These are phyloP conservation scores for Pasiphila rectangulata DNA, from an alignment of 2,888 invertebrate genomes.

Conservation along the genomic window DNA sequence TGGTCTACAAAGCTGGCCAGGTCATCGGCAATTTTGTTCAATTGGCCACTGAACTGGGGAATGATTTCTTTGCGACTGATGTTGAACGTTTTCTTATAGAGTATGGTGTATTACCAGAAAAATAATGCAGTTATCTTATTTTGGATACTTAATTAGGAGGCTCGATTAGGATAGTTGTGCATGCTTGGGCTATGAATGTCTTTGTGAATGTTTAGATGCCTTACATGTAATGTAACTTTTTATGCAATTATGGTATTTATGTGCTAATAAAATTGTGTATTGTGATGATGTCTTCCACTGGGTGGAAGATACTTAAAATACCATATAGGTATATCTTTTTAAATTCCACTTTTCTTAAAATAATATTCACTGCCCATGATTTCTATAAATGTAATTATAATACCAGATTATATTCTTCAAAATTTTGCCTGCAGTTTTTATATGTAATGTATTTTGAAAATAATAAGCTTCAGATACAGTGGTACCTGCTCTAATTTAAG, in stretches of 20 bases:
- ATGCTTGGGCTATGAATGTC: slow-evolving; percentile 23
- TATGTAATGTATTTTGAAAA: neutral
- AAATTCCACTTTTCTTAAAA: no score
- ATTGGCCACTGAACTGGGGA: slow-evolving; percentile 91
- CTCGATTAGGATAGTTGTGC: slow-evolving; percentile 14
- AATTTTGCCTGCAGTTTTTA: neutral
- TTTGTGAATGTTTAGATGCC: slow-evolving; percentile 23
- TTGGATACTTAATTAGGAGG: slow-evolving; percentile 8
- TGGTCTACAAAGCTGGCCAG: slow-evolving; percentile 94
- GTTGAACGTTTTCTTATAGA: slow-evolving; percentile 95
- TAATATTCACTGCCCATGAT: slow-evolving; percentile 5
- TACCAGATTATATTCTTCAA: neutral
- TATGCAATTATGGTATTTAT: slow-evolving; percentile 1
- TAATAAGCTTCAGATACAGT: slow-evolving; percentile 5
- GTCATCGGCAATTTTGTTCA: slow-evolving; percentile 96
- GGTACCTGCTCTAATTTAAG: slow-evolving; percentile 14
- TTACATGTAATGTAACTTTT: slow-evolving; percentile 10
- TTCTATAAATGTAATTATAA: neutral
- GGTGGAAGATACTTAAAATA: no score
- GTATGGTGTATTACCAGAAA: slow-evolving; percentile 89
- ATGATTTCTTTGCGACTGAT: slow-evolving; percentile 94
- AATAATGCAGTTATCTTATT: slow-evolving; percentile 53
- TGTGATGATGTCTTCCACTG: no score
- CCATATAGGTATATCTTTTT: no score
- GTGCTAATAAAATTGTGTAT: no score